Percentiles rank a stretch among this genome's conserved stretches.
phyloP scores from a whole-genome alignment of 2,797 vertebrate species.

The Enteromius viviparus region DNA sequence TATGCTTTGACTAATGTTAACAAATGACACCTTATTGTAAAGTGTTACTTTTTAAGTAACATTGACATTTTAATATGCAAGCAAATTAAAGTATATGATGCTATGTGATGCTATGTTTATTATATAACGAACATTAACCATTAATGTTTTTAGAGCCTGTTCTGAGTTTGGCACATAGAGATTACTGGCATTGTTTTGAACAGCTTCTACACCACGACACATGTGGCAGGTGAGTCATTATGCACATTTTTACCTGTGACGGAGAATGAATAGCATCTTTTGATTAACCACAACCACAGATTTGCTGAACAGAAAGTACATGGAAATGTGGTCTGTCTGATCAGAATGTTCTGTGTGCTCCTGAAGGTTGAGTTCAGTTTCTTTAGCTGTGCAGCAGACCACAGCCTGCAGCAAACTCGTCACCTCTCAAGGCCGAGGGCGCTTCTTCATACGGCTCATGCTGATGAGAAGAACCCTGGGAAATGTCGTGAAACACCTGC shows the following conservation, averaged over 20 bases:
- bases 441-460: constrained; percentile 80
- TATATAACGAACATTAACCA: background rate
- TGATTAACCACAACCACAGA: background rate
- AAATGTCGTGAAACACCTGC: constrained; percentile 74
- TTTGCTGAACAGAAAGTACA: background rate
- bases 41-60: background rate
- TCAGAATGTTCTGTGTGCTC: background rate
- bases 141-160: constrained; percentile 74
- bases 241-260: background rate
- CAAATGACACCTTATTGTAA: no score
- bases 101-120: background rate
- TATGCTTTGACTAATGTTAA: no score
- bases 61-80: background rate
- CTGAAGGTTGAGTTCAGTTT: constrained; percentile 74
- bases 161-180: constrained; percentile 80
- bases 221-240: constrained; percentile 73
- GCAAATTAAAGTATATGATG: background rate
- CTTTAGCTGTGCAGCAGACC: constrained; percentile 74
- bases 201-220: constrained; percentile 74
- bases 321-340: background rate
- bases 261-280: background rate
- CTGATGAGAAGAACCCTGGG: constrained; percentile 78
- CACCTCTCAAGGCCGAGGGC: constrained; percentile 81
- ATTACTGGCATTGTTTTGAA: constrained; percentile 87
- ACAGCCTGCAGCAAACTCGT: constrained; percentile 72